A percentile compares a stretch with the other conserved stretches of the same genome.
Conservation (phyloP, 2,797 vertebrate genomes). For the Chlorospingus semifuscus region DNA sequence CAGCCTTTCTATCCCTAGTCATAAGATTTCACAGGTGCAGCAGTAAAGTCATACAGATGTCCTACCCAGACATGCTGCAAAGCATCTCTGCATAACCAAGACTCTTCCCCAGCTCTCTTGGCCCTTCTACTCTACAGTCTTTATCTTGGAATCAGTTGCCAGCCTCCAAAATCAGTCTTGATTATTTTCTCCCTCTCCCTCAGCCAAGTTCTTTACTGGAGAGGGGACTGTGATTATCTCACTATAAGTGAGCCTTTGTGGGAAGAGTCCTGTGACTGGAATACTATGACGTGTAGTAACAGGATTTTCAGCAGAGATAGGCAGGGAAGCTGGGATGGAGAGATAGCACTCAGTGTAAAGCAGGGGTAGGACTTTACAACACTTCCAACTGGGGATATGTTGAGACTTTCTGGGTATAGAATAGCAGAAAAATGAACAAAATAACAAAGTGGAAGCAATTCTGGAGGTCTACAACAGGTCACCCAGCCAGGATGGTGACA, state of each 20-base stretch:
- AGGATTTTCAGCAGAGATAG: neutral
- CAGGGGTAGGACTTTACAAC: neutral
- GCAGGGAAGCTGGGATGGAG: neutral
- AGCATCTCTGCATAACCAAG: no score
- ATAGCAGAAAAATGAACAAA: neutral
- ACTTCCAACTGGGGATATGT: neutral
- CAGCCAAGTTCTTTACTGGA: neutral
- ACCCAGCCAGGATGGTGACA: neutral
- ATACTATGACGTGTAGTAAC: neutral
- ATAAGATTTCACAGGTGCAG: neutral
- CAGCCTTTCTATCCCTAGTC: neutral
- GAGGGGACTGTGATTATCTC: neutral
- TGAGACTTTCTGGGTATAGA: neutral
- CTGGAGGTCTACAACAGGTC: no score
- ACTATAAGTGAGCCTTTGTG: neutral
- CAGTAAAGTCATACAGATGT: neutral
- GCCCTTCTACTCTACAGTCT: neutral
- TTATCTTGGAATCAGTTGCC: no score
- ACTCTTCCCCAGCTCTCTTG: neutral
- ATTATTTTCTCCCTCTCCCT: neutral
- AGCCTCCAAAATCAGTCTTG: neutral
- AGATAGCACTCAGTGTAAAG: neutral
- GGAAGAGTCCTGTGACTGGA: neutral
- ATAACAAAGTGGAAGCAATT: neutral
- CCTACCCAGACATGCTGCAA: neutral